A percentile compares a stretch with the other conserved stretches of the same genome.
These are phyloP conservation scores for Pluvialis apricaria DNA, from an alignment of 2,113 vertebrate genomes.

Conservation along the genomic window DNA sequence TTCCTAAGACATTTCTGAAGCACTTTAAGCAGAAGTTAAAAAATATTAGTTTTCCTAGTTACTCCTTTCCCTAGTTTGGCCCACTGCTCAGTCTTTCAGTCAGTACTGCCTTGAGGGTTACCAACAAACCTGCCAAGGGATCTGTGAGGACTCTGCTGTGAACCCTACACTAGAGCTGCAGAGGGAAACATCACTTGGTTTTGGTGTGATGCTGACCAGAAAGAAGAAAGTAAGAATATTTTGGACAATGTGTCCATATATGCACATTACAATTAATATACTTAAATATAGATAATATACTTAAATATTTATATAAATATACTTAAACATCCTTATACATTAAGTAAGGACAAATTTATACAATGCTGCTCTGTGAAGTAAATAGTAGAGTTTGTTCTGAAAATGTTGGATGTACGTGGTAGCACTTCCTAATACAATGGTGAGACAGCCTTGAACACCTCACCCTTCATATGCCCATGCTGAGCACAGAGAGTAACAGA, in stretches of 20 bases:
- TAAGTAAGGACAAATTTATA: not conserved
- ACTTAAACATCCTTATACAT: not conserved
- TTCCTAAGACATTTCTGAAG: not conserved
- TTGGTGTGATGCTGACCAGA: not conserved
- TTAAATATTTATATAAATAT: not conserved
- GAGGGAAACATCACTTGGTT: not conserved
- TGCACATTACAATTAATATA: not conserved
- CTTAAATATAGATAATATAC: not conserved
- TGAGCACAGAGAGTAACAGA: not conserved
- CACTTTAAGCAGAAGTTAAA: not conserved
- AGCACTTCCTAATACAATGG: rapidly evolving
- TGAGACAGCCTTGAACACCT: not conserved
- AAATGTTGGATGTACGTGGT: not conserved
- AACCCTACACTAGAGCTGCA: not conserved
- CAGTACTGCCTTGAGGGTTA: not conserved
- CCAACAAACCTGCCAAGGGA: not conserved
- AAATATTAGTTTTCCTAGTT: not conserved
- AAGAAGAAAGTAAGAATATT: not conserved
- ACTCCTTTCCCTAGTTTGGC: not conserved
- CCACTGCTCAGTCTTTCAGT: not conserved
- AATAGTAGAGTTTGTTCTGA: not conserved
- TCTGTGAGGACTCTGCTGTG: not conserved
- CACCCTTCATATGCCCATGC: too few relatives aligned
- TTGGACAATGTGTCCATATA: not conserved
- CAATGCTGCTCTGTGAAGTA: not conserved